Percentiles rank a stretch among this genome's conserved stretches.
These are phyloP conservation scores for Halcyon senegalensis DNA, from an alignment of 2,113 vertebrate species.

Conservation along the genomic window DNA sequence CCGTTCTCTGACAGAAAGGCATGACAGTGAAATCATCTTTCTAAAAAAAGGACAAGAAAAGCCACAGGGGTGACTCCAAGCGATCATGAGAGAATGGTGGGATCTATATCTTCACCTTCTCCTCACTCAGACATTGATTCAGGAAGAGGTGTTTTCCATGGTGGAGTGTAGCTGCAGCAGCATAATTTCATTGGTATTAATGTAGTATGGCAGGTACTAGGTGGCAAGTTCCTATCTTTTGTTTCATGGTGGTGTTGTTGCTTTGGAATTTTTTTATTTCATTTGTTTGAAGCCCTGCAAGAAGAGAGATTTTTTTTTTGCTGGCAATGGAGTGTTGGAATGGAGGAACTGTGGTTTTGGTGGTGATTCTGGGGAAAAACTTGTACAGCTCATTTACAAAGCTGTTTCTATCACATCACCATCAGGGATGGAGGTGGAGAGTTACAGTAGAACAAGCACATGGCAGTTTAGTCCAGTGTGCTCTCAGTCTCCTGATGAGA, in stretches of 20 bases:
- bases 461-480: neutral
- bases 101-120: neutral
- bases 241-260: neutral
- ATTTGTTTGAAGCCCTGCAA: neutral
- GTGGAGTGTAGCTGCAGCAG: neutral
- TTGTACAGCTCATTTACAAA: fast-evolving
- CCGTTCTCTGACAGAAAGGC: neutral
- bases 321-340: neutral
- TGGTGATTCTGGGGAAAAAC: neutral
- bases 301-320: neutral
- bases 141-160: neutral
- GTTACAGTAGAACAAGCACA: neutral
- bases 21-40: neutral
- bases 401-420: neutral
- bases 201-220: neutral
- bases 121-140: neutral
- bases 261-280: neutral
- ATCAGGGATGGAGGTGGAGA: neutral
- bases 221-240: neutral
- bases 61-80: neutral
- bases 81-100: fast-evolving
- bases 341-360: neutral
- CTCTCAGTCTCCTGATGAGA: neutral
- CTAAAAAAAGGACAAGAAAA: neutral
- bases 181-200: neutral